phyloP scores from a whole-genome alignment of 2,888 invertebrate species.

The Netelia melanura region DNA sequence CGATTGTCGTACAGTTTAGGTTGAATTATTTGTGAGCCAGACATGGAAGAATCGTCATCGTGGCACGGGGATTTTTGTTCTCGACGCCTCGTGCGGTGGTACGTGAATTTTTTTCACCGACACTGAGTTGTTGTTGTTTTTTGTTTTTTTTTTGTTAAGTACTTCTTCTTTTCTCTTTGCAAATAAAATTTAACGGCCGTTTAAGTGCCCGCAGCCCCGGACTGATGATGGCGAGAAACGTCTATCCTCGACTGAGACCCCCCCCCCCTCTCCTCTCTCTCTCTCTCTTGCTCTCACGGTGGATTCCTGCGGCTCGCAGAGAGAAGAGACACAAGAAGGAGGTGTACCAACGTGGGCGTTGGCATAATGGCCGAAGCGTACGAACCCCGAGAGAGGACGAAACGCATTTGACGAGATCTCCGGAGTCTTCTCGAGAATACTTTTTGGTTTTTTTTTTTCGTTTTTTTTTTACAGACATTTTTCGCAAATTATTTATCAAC shows the following conservation, averaged over 20 bases:
- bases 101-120: neutral
- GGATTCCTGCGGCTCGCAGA: slow-evolving; percentile 29
- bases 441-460: neutral
- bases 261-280: neutral
- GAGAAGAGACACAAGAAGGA: slow-evolving; percentile 20
- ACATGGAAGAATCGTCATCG: too few relatives aligned
- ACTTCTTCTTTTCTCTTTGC: neutral
- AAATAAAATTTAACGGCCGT: slow-evolving; percentile 41
- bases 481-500: neutral
- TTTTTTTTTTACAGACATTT: neutral
- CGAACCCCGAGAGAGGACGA: slow-evolving; percentile 14
- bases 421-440: neutral
- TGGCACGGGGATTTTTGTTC: neutral
- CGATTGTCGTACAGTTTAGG: too few relatives aligned
- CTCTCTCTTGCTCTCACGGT: neutral
- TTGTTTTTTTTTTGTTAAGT: slow-evolving; percentile 1
- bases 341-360: slow-evolving; percentile 46
- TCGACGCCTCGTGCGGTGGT: neutral
- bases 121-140: neutral
- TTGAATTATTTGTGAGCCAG: too few relatives aligned
- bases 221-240: slow-evolving; percentile 23
- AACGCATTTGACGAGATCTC: slow-evolving; percentile 16
- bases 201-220: slow-evolving; percentile 16
- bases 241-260: neutral
- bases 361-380: slow-evolving; percentile 50